A percentile compares a stretch with the other conserved stretches of the same genome.
phyloP scores from a whole-genome alignment of 2,113 vertebrate genomes.

The Centropus unirufus region DNA sequence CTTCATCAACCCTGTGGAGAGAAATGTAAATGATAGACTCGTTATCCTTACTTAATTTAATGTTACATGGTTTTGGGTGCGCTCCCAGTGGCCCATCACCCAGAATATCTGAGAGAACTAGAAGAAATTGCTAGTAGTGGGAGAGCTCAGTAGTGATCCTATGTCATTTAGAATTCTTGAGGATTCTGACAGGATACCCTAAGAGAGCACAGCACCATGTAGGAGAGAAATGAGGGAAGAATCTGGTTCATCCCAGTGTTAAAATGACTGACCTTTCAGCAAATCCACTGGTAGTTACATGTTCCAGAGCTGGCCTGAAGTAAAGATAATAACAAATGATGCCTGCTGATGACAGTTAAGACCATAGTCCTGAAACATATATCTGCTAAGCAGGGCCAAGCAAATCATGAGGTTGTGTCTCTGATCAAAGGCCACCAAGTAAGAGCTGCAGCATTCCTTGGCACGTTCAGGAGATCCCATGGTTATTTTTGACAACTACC shows the following conservation, averaged over 20 bases:
- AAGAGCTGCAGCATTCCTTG: conserved; percentile 42
- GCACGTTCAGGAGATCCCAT: neutral
- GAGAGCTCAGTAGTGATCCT: neutral
- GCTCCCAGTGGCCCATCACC: neutral
- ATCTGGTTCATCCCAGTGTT: neutral
- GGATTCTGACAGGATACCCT: neutral
- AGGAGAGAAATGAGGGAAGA: neutral
- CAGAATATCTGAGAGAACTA: neutral
- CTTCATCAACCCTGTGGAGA: neutral
- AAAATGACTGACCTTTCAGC: neutral
- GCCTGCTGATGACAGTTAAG: conserved; percentile 17
- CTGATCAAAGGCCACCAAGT: conserved; percentile 36
- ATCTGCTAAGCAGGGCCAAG: conserved; percentile 16
- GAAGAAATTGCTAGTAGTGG: neutral
- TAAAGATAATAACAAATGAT: neutral
- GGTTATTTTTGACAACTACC: conserved; percentile 46
- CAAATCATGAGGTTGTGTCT: neutral
- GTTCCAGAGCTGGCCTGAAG: neutral
- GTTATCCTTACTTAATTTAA: neutral
- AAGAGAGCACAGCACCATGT: neutral
- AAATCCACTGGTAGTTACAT: neutral
- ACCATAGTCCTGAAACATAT: neutral
- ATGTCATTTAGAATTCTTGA: neutral
- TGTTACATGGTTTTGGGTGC: accelerated
- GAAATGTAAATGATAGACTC: neutral